Conservation (phyloP, 1,140 invertebrate genomes). For the Drosophila ananassae region DNA sequence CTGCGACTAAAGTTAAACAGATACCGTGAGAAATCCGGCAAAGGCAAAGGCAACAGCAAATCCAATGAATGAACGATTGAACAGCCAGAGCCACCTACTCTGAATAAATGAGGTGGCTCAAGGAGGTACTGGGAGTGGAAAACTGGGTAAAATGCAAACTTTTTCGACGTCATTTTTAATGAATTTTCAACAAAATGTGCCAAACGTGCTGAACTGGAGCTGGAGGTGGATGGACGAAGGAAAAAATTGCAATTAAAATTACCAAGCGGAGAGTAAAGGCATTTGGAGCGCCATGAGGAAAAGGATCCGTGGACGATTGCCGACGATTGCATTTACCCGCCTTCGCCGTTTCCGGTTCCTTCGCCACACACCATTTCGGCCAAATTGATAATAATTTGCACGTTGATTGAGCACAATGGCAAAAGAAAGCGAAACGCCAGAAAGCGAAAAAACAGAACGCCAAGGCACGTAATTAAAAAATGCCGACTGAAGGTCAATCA, state of each 20-base stretch:
- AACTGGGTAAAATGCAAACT: slow-evolving; percentile 63
- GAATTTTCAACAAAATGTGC: slow-evolving; percentile 79
- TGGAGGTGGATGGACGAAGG: background rate
- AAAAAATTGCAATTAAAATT: slow-evolving; percentile 80
- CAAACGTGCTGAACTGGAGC: slow-evolving; percentile 49
- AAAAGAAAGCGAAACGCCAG: slow-evolving; percentile 7
- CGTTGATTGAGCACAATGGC: slow-evolving; percentile 56
- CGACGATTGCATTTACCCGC: slow-evolving; percentile 17
- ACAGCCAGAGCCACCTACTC: slow-evolving; percentile 39
- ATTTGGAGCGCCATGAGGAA: background rate
- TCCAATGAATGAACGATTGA: slow-evolving; percentile 61
- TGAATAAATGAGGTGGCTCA: slow-evolving; percentile 35
- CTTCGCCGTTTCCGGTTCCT: background rate
- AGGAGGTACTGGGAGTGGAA: slow-evolving; percentile 19
- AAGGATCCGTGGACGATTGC: slow-evolving; percentile 25
- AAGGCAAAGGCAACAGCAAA: slow-evolving; percentile 25
- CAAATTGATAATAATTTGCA: slow-evolving; percentile 79
- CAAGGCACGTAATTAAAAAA: slow-evolving; percentile 60
- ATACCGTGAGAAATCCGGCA: slow-evolving; percentile 68
- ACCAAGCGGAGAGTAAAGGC: slow-evolving; percentile 42
- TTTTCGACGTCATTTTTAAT: slow-evolving; percentile 74
- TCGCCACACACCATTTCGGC: slow-evolving; percentile 29
- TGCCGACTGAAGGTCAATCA: slow-evolving; percentile 55
- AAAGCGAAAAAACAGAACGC: slow-evolving; percentile 21
- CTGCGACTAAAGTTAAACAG: slow-evolving; percentile 74